phyloP scores from a whole-genome alignment of 2,888 invertebrate genomes.

The Acleris literana region DNA sequence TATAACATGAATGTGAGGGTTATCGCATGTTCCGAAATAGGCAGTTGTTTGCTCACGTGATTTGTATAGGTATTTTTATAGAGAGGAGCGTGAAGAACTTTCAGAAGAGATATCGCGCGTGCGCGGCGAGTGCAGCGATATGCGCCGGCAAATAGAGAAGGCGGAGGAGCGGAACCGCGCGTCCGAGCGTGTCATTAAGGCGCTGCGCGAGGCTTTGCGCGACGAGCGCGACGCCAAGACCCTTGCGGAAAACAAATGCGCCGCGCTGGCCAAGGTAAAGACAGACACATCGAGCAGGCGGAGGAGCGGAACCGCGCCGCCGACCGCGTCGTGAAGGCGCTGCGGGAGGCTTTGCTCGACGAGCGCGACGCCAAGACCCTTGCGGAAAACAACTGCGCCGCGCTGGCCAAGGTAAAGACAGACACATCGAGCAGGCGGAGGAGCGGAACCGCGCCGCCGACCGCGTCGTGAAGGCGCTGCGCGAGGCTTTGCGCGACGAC shows the following conservation, averaged over 20 bases:
- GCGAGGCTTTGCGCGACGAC: constrained; percentile 70
- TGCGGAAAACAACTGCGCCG: constrained; percentile 55
- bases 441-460: constrained; percentile 39
- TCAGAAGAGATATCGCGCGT: constrained; percentile 50
- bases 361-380: constrained; percentile 60
- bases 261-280: constrained; percentile 57
- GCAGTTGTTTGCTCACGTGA: background rate
- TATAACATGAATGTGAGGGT: too few relatives aligned
- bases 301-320: constrained; percentile 49
- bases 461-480: constrained; percentile 47
- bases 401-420: constrained; percentile 56
- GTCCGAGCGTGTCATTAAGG: constrained; percentile 62
- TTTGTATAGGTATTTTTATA: constrained; percentile 40
- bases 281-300: too few relatives aligned
- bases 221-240: constrained; percentile 65
- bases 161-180: constrained; percentile 55
- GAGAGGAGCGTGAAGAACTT: constrained; percentile 66
- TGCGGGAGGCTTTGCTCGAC: constrained; percentile 67
- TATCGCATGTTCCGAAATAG: too few relatives aligned
- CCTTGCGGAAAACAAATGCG: constrained; percentile 56
- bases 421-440: too few relatives aligned
- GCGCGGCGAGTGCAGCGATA: constrained; percentile 55
- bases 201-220: constrained; percentile 64
- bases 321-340: constrained; percentile 62
- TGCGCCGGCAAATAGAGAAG: constrained; percentile 54